Conservation (phyloP, 2,113 vertebrate genomes). For the Caloenas nicobarica region DNA sequence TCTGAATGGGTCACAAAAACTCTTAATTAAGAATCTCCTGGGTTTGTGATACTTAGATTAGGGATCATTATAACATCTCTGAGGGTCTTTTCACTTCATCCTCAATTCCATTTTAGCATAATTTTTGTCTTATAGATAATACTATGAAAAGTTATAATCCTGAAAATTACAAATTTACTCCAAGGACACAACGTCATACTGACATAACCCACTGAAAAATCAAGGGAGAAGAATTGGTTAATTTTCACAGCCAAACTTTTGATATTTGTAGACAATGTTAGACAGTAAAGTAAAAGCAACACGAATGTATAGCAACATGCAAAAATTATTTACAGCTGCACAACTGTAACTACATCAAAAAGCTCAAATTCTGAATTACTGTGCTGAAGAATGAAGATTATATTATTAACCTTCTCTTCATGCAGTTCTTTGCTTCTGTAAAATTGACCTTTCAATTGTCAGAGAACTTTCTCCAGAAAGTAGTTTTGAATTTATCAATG, state of each 20-base stretch:
- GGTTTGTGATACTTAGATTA: not conserved
- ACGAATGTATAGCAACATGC: not conserved
- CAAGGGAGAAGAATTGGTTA: not conserved
- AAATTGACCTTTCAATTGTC: not conserved
- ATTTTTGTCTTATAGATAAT: not conserved
- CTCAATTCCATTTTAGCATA: not conserved
- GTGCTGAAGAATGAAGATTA: not conserved
- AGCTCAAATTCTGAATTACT: not conserved
- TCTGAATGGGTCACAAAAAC: not conserved
- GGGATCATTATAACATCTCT: not conserved
- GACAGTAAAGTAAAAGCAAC: not conserved
- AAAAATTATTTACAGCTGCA: not conserved
- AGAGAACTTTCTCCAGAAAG: not conserved
- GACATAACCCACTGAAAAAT: not conserved
- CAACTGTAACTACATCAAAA: not conserved
- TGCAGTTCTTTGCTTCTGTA: not conserved
- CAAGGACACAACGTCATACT: not conserved
- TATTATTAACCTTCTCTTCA: not conserved
- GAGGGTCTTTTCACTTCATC: not conserved
- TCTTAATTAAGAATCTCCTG: not conserved
- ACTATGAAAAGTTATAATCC: not conserved
- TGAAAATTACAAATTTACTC: not conserved
- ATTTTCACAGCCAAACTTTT: not conserved
- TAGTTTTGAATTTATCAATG: not conserved
- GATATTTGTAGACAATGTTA: not conserved